These are phyloP conservation scores for Scomber colias DNA, from an alignment of 2,113 vertebrate genomes.

Conservation along the genomic window DNA sequence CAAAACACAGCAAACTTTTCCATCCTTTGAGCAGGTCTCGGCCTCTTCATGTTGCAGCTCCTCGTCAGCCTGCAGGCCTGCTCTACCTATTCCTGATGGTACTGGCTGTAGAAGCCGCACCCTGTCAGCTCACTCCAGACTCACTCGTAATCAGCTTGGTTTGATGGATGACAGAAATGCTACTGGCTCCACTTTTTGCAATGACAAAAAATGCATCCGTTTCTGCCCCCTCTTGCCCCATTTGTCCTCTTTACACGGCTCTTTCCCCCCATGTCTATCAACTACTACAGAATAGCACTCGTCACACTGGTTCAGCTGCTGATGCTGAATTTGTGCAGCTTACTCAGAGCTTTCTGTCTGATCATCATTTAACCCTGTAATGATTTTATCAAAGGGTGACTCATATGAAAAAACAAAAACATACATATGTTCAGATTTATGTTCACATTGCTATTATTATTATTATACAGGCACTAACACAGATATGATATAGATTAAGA, in stretches of 20 bases:
- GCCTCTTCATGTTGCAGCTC: slow-evolving; percentile 44
- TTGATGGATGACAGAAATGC: slow-evolving; percentile 84
- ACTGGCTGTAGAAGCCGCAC: slow-evolving; percentile 84
- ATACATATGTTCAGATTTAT: background rate
- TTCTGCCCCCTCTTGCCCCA: background rate
- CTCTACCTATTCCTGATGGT: slow-evolving; percentile 84
- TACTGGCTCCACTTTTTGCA: slow-evolving; percentile 63
- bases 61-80: slow-evolving; percentile 62
- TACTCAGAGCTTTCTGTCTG: slow-evolving; percentile 36
- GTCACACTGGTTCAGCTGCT: slow-evolving; percentile 60
- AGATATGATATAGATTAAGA: background rate
- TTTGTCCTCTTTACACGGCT: slow-evolving; percentile 65
- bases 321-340: slow-evolving; percentile 50
- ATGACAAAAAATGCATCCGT: slow-evolving; percentile 46
- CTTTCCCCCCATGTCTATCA: slow-evolving; percentile 50
- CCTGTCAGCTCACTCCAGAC: slow-evolving; percentile 84
- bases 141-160: slow-evolving; percentile 80
- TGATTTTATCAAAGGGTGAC: slow-evolving; percentile 41
- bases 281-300: slow-evolving; percentile 56
- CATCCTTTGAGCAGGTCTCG: slow-evolving; percentile 75
- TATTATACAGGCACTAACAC: background rate
- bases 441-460: background rate
- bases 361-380: slow-evolving; percentile 34
- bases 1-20: slow-evolving; percentile 73
- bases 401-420: background rate